Percentiles rank a stretch among this genome's conserved stretches.
Evolutionary conservation across 1,140 invertebrate species (phyloP).

Genomic region (Bombus breviceps): DNA sequence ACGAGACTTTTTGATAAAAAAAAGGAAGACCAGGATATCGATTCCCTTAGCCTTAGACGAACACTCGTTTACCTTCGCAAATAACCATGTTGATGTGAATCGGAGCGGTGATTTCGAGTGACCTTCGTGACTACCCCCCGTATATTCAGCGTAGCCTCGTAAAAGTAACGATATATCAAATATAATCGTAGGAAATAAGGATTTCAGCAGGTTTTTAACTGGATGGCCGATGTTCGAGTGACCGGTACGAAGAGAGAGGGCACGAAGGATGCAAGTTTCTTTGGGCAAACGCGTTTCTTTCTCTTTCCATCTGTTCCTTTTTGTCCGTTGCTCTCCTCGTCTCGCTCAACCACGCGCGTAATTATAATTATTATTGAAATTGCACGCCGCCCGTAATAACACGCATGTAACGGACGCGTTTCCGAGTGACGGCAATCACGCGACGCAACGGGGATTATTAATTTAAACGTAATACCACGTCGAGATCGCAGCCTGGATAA

Average conservation of each 20-base stretch:
- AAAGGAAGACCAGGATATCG: too few relatives aligned
- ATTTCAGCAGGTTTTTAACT: neutral
- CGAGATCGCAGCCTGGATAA: slow-evolving; percentile 15
- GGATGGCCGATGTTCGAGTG: neutral
- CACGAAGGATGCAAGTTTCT: neutral
- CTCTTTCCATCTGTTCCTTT: neutral
- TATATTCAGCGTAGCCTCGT: too few relatives aligned
- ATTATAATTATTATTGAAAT: slow-evolving; percentile 54
- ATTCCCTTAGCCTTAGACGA: too few relatives aligned
- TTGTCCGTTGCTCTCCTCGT: neutral
- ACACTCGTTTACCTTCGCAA: too few relatives aligned
- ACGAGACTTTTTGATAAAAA: too few relatives aligned
- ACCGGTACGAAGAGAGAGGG: neutral
- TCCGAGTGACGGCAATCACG: slow-evolving; percentile 43
- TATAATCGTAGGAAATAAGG: neutral
- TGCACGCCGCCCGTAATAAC: slow-evolving; percentile 41
- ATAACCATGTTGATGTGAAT: neutral
- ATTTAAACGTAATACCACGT: slow-evolving; percentile 44
- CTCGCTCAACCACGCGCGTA: neutral
- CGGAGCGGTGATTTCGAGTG: neutral
- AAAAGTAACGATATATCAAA: neutral
- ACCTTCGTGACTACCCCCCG: neutral
- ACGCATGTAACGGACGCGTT: slow-evolving; percentile 47
- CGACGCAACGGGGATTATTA: slow-evolving; percentile 48
- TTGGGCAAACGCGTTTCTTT: neutral